phyloP scores from a whole-genome alignment of 2,888 invertebrate genomes.

The Himalopsyche japonica region DNA sequence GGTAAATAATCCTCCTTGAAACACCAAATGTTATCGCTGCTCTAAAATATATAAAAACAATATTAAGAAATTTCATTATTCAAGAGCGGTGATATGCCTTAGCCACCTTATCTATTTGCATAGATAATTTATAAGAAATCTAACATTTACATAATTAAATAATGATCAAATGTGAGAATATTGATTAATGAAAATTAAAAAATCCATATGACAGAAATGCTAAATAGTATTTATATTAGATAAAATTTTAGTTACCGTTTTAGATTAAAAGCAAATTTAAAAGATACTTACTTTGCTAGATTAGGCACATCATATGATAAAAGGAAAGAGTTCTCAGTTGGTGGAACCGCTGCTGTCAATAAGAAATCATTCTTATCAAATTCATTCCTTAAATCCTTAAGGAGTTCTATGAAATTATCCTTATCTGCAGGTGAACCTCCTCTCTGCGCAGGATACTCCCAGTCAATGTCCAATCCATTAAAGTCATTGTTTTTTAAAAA shows the following conservation, averaged over 20 bases:
- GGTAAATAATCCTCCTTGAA: no score
- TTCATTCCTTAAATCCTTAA: conserved; percentile 52
- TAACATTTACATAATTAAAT: no score
- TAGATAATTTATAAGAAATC: no score
- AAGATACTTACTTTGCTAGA: conserved; percentile 48
- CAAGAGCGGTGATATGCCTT: no score
- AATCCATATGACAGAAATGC: no score
- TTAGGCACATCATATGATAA: conserved; percentile 57
- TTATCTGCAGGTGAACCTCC: conserved; percentile 49
- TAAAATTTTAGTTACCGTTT: not conserved
- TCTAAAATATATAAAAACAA: no score
- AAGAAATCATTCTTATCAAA: conserved; percentile 52
- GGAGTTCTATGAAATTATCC: conserved; percentile 48
- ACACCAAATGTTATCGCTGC: no score
- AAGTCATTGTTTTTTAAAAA: conserved; percentile 59
- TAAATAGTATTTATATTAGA: no score
- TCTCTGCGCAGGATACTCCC: conserved; percentile 63
- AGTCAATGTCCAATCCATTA: conserved; percentile 67
- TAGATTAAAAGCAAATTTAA: not conserved
- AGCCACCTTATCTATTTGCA: no score
- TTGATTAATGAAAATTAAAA: no score
- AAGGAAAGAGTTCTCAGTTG: conserved; percentile 49
- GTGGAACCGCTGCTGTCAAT: conserved; percentile 59
- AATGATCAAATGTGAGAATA: no score
- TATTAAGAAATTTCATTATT: no score